Evolutionary conservation across 2,888 invertebrate genomes (phyloP).

Genomic region (Biston stratarius): DNA sequence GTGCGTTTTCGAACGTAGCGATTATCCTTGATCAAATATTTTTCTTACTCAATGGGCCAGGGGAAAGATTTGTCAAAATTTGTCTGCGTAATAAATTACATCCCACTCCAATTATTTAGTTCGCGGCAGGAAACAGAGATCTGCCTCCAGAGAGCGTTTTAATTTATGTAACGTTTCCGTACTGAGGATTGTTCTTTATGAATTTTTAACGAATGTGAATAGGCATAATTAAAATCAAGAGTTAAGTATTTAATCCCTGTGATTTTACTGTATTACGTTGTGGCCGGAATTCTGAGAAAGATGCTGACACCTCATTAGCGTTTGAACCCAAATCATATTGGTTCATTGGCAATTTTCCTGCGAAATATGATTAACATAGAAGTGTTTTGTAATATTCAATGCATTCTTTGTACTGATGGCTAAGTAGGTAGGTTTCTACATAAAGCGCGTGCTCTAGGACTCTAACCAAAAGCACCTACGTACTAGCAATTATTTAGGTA

Average conservation of each 20-base stretch:
- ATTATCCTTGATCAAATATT: conserved; percentile 47
- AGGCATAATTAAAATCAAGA: conserved; percentile 33
- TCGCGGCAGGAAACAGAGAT: conserved; percentile 73
- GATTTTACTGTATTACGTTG: conserved; percentile 15
- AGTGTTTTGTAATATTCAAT: conserved; percentile 1
- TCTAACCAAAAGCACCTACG: neutral
- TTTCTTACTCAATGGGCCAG: conserved; percentile 51
- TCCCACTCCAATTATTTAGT: conserved; percentile 77
- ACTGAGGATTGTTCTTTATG: conserved; percentile 59
- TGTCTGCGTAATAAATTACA: conserved; percentile 75
- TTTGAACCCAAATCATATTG: conserved; percentile 15
- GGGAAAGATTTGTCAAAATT: conserved; percentile 72
- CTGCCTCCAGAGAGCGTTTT: conserved; percentile 67
- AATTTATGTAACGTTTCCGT: conserved; percentile 76
- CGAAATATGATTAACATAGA: conserved; percentile 19
- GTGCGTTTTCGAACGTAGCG: conserved; percentile 16
- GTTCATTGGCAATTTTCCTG: conserved; percentile 17
- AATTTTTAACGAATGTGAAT: conserved; percentile 50
- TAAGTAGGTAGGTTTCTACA: neutral
- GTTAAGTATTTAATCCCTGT: conserved; percentile 19
- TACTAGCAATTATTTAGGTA: neutral
- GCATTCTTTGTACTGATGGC: neutral
- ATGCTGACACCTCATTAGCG: conserved; percentile 21
- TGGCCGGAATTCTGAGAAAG: conserved; percentile 9
- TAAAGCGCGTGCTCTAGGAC: neutral